Evolutionary conservation across 2,113 vertebrate species (phyloP), one percentile per base, ranked within the genome.

Genomic region (Heterochromis multidens): DNA sequence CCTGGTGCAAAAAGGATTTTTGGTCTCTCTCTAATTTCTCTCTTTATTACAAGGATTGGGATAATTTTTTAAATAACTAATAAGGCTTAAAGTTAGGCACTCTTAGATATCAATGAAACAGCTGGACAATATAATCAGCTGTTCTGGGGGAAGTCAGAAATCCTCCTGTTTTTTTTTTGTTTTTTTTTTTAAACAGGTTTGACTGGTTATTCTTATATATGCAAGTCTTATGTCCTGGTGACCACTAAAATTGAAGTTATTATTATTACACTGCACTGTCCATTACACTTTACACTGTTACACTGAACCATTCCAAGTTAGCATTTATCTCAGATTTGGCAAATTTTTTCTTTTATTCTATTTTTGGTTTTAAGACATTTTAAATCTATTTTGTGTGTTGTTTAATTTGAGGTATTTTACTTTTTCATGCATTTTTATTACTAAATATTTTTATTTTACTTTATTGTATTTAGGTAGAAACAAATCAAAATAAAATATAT

Each of bases 31-130:
- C 12, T 43, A 43, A 43, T 43, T 12, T 21, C 25, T 70, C 67
- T 16, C 9, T 72, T 49, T 27, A 72, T 49, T 72, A 72, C 1
- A 1, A 19, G 46, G 25, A 72, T 72, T 9, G 40, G 2, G 0
- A 29, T 46, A 46, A 13, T 43, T 43, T 43, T 43, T 70, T 27
- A 46, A 49, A 49, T 46, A 46, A 40, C 2, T 16, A 6, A 7
- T 7, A 52, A 52, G 16, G 16, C 46, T 52, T 49, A 49, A 52
- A 19, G 49, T 19, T 10, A 35, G 14, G 62, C 62, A 40, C 33
- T 65, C 23, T 40, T 7, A 65, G 40, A 23, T 65, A 65, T 33
- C 31, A 31, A 31, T 31, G 31, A 31, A 31, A 5, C 31, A 31
- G 5, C 31, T 4, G 31, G 31, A 3, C 31, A 5, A 31, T 31